phyloP scores from a whole-genome alignment of 1,140 invertebrate genomes.

The Goniozus legneri region DNA sequence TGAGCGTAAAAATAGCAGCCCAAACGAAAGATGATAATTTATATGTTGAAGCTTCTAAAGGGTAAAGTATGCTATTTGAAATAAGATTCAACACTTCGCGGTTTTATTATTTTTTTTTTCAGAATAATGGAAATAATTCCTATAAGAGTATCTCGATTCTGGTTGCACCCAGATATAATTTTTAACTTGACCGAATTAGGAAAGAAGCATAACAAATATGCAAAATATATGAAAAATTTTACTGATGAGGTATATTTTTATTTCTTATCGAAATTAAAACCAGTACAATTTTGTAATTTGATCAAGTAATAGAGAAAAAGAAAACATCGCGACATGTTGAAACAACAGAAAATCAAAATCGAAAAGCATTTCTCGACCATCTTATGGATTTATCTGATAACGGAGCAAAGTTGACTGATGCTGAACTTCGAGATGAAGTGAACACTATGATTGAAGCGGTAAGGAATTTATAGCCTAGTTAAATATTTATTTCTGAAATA shows the following conservation, averaged over 20 bases:
- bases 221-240: constrained; percentile 61
- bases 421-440: constrained; percentile 68
- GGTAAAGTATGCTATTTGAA: constrained; percentile 28
- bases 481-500: not conserved
- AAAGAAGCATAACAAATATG: constrained; percentile 49
- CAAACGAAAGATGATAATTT: constrained; percentile 60
- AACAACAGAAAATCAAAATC: no score
- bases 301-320: no score
- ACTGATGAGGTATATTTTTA: no score
- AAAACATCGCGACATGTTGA: no score
- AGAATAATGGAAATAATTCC: constrained; percentile 41
- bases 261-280: no score
- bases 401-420: constrained; percentile 46
- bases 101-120: constrained; percentile 8
- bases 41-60: constrained; percentile 62
- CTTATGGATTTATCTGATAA: constrained; percentile 50
- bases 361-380: constrained; percentile 62
- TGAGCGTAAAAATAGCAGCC: constrained; percentile 63
- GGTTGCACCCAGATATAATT: constrained; percentile 57
- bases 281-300: no score
- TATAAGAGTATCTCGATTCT: constrained; percentile 54
- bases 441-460: constrained; percentile 73
- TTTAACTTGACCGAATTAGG: constrained; percentile 51
- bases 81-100: not conserved
- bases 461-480: not conserved